Evolutionary conservation across 2,113 vertebrate species (phyloP).

Genomic region (Ovis canadensis): DNA sequence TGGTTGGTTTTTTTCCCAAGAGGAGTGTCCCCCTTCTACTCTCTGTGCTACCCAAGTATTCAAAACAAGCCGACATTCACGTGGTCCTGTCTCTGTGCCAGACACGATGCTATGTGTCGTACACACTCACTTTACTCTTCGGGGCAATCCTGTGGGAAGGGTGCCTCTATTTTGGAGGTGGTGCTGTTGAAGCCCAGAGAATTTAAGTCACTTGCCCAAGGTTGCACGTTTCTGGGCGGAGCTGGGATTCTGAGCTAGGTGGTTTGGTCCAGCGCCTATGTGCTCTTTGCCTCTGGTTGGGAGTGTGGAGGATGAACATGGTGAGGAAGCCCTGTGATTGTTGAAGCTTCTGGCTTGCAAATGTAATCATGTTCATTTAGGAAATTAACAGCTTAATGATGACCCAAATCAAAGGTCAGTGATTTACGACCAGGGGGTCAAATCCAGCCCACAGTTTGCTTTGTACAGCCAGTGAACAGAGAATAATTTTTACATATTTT

Average conservation of each 20-base stretch:
- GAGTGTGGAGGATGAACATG: neutral
- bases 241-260: neutral
- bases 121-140: accelerated
- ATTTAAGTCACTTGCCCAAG: neutral
- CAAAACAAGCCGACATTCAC: neutral
- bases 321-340: neutral
- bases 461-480: too few relatives aligned
- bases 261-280: accelerated
- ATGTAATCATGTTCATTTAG: neutral
- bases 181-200: neutral
- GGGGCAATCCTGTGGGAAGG: accelerated
- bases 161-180: accelerated
- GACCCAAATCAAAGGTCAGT: too few relatives aligned
- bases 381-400: neutral
- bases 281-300: neutral
- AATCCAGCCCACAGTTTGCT: neutral
- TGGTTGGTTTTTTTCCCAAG: too few relatives aligned
- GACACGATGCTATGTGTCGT: accelerated
- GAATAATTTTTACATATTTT: neutral
- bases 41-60: neutral
- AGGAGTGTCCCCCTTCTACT: neutral
- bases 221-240: neutral
- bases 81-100: accelerated
- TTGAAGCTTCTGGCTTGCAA: neutral
- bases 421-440: neutral